Evolutionary conservation across 1,140 invertebrate species (phyloP).

Genomic region (Saccostrea glomerata): DNA sequence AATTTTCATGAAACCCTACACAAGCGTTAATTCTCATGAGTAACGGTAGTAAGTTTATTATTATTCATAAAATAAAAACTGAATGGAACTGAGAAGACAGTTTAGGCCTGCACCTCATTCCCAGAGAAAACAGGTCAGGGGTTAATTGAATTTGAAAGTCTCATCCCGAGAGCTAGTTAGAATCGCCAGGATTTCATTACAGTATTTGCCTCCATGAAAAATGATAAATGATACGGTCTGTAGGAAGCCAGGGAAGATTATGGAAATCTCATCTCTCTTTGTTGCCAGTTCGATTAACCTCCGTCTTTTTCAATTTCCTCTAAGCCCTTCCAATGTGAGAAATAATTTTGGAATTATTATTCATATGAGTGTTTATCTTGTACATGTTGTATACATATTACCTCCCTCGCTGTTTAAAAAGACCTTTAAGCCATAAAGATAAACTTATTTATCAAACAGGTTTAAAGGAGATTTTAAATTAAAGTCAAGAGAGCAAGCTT

Average conservation of each 20-base stretch:
- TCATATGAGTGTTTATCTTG: background rate
- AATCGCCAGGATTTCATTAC: background rate
- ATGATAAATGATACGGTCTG: background rate
- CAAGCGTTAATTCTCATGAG: background rate
- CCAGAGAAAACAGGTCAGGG: background rate
- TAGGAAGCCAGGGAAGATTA: background rate
- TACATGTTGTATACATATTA: background rate
- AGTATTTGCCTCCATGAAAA: background rate
- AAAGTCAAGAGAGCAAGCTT: background rate
- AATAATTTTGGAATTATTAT: conserved; percentile 14
- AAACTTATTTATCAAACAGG: background rate
- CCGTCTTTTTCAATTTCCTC: background rate
- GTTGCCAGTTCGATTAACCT: background rate
- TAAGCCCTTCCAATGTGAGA: background rate
- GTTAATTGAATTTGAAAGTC: background rate
- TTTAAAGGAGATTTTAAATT: background rate
- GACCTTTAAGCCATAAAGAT: background rate
- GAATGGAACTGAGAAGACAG: too few species aligned
- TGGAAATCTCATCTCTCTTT: background rate
- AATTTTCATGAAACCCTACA: background rate
- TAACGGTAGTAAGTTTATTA: background rate
- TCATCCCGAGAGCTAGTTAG: background rate
- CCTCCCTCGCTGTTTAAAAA: background rate
- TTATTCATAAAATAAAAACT: background rate
- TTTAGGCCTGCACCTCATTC: background rate